Evolutionary conservation across 2,888 invertebrate genomes (phyloP).

Genomic region (Pristionchus exspectatus): DNA sequence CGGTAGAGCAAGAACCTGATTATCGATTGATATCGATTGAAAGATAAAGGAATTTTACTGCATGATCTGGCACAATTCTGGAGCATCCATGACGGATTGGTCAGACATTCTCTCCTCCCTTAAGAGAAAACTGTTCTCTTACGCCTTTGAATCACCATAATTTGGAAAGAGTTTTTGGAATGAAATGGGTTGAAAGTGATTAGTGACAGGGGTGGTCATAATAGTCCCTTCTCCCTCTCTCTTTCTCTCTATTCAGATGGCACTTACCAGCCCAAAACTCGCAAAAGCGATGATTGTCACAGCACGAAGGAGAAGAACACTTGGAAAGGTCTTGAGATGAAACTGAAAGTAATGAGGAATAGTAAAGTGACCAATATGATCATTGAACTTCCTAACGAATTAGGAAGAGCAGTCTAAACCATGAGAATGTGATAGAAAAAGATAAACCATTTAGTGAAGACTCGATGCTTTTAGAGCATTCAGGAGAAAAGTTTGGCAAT

Average conservation of each 20-base stretch:
- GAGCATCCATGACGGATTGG: conserved; percentile 74
- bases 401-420: background rate
- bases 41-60: background rate
- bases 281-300: conserved; percentile 55
- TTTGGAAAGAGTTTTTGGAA: background rate
- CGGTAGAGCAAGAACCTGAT: conserved; percentile 30
- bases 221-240: background rate
- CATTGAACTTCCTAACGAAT: conserved; percentile 4
- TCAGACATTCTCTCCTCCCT: conserved; percentile 66
- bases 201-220: conserved; percentile 11
- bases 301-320: conserved; percentile 45
- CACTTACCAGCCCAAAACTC: conserved; percentile 53
- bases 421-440: conserved; percentile 16
- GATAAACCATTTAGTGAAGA: background rate
- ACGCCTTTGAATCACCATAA: background rate
- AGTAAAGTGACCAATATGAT: background rate
- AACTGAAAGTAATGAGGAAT: background rate
- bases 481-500: background rate
- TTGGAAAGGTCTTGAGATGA: conserved; percentile 37
- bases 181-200: background rate
- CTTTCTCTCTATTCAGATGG: conserved; percentile 1
- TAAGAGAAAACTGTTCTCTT: background rate
- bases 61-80: conserved; percentile 63
- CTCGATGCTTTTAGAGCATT: conserved; percentile 5
- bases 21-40: background rate